Evolutionary conservation across 2,113 vertebrate genomes (phyloP).

Genomic region (Dicentrarchus labrax): DNA sequence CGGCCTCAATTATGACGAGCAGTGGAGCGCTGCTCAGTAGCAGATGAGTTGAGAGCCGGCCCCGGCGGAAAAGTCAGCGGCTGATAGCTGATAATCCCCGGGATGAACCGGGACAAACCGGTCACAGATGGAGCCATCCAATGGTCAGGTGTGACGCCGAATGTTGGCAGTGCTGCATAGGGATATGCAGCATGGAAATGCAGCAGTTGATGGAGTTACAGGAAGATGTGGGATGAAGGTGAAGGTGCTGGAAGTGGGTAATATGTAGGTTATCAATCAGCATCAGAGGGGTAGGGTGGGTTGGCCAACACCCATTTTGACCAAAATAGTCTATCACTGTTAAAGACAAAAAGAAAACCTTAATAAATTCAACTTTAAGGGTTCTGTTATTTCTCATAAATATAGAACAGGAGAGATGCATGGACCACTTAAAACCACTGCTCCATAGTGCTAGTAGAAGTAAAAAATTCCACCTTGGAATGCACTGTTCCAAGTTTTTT

Average conservation of each 20-base stretch:
- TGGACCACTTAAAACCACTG: not conserved
- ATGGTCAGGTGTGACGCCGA: slow-evolving; percentile 61
- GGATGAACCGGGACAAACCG: slow-evolving; percentile 63
- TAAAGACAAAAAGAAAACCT: not conserved
- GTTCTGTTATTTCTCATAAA: not conserved
- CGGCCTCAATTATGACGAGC: slow-evolving; percentile 83
- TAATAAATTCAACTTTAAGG: not conserved
- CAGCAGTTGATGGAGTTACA: not conserved
- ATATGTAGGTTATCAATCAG: not conserved
- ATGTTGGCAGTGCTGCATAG: slow-evolving; percentile 24
- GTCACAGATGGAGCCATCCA: slow-evolving; percentile 69
- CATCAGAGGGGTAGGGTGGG: not conserved
- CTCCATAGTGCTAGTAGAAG: not conserved
- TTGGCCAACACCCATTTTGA: not conserved
- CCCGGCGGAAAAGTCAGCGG: slow-evolving; percentile 67
- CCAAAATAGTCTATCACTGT: too few species aligned
- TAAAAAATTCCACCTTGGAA: not conserved
- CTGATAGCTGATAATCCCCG: slow-evolving; percentile 81
- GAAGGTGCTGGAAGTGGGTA: not conserved
- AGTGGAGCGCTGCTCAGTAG: slow-evolving; percentile 77
- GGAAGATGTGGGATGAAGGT: not conserved
- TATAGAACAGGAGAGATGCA: not conserved
- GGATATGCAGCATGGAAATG: slow-evolving; percentile 31
- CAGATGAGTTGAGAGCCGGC: slow-evolving; percentile 77
- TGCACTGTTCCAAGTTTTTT: not conserved